Evolutionary conservation across 92 coral and sea anemone genomes (phyloP).

Genomic region (Desmophyllum pertusum): DNA sequence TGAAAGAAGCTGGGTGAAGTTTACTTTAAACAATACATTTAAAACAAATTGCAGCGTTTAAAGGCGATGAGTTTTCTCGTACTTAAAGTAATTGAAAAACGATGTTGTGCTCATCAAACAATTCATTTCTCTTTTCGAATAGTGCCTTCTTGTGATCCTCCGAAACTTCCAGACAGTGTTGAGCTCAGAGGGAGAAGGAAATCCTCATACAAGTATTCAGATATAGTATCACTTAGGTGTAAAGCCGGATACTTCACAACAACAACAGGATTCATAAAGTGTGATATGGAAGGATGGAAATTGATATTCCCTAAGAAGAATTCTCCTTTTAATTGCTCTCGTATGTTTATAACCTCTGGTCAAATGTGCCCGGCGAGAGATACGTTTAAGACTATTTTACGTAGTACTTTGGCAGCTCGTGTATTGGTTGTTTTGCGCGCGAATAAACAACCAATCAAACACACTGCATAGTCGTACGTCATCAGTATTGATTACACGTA

Average conservation of each 20-base stretch:
- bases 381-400: too few species aligned
- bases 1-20: too few species aligned
- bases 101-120: too few species aligned
- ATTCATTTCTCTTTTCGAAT: background rate
- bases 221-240: background rate
- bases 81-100: too few species aligned
- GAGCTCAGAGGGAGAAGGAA: background rate
- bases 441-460: background rate
- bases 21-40: too few species aligned
- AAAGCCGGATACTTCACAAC: constrained; percentile 22
- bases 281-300: constrained; percentile 19
- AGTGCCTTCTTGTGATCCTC: constrained; percentile 19
- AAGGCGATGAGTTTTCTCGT: too few species aligned
- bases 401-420: too few species aligned
- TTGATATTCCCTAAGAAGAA: too few species aligned
- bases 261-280: background rate
- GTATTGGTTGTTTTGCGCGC: background rate
- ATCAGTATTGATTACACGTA: too few species aligned
- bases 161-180: constrained; percentile 17
- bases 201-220: background rate
- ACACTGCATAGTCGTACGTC: background rate
- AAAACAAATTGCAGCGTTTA: too few species aligned
- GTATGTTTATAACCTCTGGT: constrained; percentile 6
- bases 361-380: background rate
- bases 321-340: constrained; percentile 12